Base-by-base conservation (phyloP, 2,113 vertebrate species). In the Suncus etruscus region DNA sequence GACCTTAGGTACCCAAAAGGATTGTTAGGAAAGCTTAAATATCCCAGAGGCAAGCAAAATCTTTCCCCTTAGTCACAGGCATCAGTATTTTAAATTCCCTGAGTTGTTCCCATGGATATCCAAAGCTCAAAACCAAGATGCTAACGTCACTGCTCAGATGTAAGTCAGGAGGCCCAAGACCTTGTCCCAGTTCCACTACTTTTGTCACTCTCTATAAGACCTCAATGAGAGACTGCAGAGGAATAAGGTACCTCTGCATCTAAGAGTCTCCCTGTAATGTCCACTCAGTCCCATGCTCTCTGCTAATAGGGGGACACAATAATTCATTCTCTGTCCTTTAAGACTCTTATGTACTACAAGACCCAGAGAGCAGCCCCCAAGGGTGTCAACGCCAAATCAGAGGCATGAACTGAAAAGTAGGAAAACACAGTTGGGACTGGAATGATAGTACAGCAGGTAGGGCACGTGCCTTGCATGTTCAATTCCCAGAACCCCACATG, bases 41-140 rank as follows among this genome's bases (percentile, higher is more conserved):
- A 29, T 1, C 54, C 48, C 12, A 20, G 2, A 11, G 47, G 65
- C 84, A 70, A 61, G 80, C 63, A 69, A 5, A 93, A 89, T 29
- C 76, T 79, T 72, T 95, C 11, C 50, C 58, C 77, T 81, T 91
- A 10, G 11, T 85, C 66, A 27, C 32, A 82, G 18, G 15, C 24
- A 74, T 77, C 39, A 25, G 7, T 61, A 47, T 63, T 47, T 70
- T 83, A 85, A 91, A 81, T 18, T 25, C n/a, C 29, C 31, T 31
- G 58, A 65, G n/a, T 65, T 80, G 81, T 73, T 54, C 63, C 68
- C 78, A 3, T 5, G 14, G 66, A 18, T 11, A 74, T n/a, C 51
- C 12, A 45, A 4, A 12, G 58, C 58, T 61, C n/a, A 82, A 50
- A 89, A 79, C 11, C 82, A 31, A 91, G 48, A 70, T 54, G 75